These are phyloP conservation scores for Trachythela sp. DNA, from an alignment of 64 coral and sea anemone genomes.

Conservation along the genomic window DNA sequence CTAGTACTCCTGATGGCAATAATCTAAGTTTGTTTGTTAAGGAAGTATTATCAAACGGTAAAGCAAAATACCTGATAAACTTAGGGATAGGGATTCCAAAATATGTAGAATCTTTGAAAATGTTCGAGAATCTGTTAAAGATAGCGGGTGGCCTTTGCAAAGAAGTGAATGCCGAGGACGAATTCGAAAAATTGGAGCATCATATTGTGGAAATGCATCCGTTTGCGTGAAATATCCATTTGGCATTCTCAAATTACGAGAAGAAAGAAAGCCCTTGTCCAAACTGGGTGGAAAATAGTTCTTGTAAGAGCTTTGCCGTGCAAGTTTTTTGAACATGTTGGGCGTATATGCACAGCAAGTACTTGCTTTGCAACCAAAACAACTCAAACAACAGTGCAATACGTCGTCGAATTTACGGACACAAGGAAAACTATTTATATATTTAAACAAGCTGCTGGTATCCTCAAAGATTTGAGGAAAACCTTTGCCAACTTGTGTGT, in stretches of 20 bases:
- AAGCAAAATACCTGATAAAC: too few relatives aligned
- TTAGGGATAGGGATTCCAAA: too few relatives aligned
- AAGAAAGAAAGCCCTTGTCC: too few relatives aligned
- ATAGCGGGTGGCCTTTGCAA: neutral
- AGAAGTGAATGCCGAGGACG: neutral
- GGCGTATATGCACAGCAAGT: neutral
- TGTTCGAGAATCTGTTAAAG: neutral
- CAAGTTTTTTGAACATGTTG: neutral
- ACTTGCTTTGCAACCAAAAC: neutral
- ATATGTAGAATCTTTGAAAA: too few relatives aligned
- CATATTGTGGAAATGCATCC: neutral
- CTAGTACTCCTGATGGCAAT: too few relatives aligned
- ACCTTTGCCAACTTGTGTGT: too few relatives aligned
- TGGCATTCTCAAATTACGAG: neutral
- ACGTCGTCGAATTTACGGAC: neutral
- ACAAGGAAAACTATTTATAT: neutral
- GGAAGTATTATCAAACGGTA: too few relatives aligned
- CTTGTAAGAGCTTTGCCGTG: neutral
- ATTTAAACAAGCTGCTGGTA: too few relatives aligned
- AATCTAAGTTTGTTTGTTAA: too few relatives aligned
- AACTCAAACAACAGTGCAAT: neutral
- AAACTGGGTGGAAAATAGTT: neutral
- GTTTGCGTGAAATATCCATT: neutral
- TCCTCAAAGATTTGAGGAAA: too few relatives aligned
- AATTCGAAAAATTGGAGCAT: neutral